phyloP scores from a whole-genome alignment of 64 coral and sea anemone species.

The Anthopleura sola region DNA sequence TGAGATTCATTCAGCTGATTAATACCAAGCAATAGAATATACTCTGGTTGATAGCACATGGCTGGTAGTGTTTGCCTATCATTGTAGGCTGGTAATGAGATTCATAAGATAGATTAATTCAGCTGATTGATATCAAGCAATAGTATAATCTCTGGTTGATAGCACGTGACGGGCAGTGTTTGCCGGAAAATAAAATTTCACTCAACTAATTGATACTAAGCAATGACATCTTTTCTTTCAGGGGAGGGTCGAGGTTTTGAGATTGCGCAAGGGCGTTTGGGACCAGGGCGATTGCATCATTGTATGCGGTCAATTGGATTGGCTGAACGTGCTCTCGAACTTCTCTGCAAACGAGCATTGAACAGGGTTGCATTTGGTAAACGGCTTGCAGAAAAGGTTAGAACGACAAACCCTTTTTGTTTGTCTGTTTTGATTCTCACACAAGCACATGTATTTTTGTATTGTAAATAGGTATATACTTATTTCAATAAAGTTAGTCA shows the following conservation, averaged over 20 bases:
- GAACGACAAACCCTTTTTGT: not conserved
- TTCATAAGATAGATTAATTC: no score
- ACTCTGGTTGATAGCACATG: no score
- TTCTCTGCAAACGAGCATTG: constrained; percentile 73
- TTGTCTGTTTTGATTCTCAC: not conserved
- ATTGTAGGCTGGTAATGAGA: no score
- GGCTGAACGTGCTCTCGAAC: constrained; percentile 78
- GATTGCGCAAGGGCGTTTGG: constrained; percentile 96
- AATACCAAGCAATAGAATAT: no score
- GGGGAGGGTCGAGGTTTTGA: constrained; percentile 99
- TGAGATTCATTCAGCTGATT: no score
- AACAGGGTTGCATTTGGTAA: constrained; percentile 83
- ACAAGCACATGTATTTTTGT: no score
- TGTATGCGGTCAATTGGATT: constrained; percentile 84
- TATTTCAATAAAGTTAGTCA: no score
- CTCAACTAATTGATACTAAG: not conserved
- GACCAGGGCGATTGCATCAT: constrained; percentile 93
- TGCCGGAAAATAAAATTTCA: not conserved
- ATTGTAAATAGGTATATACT: no score
- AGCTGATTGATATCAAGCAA: no score
- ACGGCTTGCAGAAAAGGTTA: constrained; percentile 85
- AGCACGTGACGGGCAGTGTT: not conserved
- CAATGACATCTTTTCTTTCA: constrained; percentile 21
- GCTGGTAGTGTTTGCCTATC: no score
- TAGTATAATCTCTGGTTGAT: no score